Conservation (phyloP, 2,888 invertebrate species). For the Clitarchus hookeri region DNA sequence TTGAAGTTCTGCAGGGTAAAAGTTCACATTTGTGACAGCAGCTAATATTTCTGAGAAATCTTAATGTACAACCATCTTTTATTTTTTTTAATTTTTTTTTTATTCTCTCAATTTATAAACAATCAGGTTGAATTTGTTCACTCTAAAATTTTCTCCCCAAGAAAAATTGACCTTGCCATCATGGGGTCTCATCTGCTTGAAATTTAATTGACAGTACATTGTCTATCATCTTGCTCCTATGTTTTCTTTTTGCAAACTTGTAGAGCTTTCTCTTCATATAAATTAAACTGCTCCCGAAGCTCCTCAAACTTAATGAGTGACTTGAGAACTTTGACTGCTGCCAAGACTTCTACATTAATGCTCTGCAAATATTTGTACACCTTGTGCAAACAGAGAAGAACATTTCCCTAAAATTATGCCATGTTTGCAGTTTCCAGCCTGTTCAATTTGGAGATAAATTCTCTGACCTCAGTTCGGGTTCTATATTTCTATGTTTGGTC, state of each 20-base stretch:
- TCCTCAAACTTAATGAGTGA: constrained; percentile 17
- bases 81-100: not conserved
- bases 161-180: no score
- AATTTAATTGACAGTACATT: no score
- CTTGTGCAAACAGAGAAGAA: not conserved
- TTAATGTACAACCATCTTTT: not conserved
- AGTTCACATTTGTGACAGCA: not conserved
- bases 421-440: constrained; percentile 14
- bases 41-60: constrained; percentile 3
- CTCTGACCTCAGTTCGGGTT: not conserved
- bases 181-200: no score
- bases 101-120: no score
- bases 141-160: no score
- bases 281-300: constrained; percentile 3
- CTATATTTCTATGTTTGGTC: not conserved
- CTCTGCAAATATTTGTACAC: not conserved
- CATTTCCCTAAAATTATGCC: not conserved
- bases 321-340: constrained; percentile 11
- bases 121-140: no score
- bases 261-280: constrained; percentile 12
- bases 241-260: not conserved
- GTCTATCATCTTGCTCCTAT: not conserved
- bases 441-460: not conserved
- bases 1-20: no score
- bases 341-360: not conserved